Conservation (phyloP, 2,113 vertebrate genomes). For the Reinhardtius hippoglossoides region DNA sequence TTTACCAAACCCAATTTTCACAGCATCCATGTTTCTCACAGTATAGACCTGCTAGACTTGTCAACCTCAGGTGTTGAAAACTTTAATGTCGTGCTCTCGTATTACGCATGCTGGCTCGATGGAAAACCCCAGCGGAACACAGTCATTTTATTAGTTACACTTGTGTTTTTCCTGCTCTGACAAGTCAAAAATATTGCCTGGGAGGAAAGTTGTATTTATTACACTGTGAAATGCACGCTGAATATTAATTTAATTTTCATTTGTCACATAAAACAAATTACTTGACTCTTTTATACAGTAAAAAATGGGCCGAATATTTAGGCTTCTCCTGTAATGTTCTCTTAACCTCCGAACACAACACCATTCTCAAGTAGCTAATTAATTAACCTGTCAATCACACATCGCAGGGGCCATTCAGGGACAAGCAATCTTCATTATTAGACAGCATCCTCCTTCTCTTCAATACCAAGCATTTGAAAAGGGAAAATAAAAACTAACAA, state of each 20-base stretch:
- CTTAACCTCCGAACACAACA: conserved; percentile 4
- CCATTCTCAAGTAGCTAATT: conserved; percentile 7
- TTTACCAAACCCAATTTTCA: neutral
- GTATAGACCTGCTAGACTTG: neutral
- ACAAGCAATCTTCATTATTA: conserved; percentile 3
- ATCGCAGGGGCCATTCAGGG: conserved; percentile 6
- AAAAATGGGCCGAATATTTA: neutral
- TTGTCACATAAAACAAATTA: conserved; percentile 8
- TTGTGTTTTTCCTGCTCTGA: neutral
- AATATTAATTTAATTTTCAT: conserved; percentile 6
- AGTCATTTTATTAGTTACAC: conserved; percentile 4
- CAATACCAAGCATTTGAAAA: conserved; percentile 3
- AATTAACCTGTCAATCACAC: conserved; percentile 34
- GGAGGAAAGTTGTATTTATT: conserved; percentile 10
- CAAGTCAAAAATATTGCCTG: conserved; percentile 5
- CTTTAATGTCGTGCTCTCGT: conserved; percentile 1
- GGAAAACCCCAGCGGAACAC: neutral
- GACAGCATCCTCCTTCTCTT: neutral
- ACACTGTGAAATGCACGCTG: conserved; percentile 3
- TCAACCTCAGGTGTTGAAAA: neutral
- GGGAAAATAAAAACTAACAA: conserved; percentile 1
- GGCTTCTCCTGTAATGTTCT: neutral
- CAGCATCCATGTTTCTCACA: neutral
- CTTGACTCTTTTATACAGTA: neutral
- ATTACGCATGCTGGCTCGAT: neutral